Evolutionary conservation across 1,140 invertebrate genomes (phyloP), one percentile per base, ranked within the genome.

Genomic region (Bombus sibiricus): DNA sequence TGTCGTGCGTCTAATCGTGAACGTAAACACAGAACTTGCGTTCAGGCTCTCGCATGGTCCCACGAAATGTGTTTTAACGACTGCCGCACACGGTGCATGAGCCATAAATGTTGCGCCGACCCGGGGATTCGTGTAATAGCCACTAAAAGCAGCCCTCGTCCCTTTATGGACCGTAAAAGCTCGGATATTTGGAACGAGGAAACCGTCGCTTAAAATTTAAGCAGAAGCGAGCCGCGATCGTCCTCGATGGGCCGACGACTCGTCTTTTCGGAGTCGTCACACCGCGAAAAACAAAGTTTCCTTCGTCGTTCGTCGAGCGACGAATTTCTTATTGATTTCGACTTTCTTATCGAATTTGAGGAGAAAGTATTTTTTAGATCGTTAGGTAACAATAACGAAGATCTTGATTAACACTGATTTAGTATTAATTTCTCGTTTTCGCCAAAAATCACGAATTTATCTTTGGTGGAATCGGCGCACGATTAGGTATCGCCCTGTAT

Each of bases 131-230:
- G 87, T 89, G 90, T 91, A 91, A 91, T 89, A 91, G 90, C 90
- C 90, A 91, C 90, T 91, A 88, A 91, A 91, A 91, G 85, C 76
- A 83, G 89, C 86, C 79, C 92, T 88, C 89, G 85, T 82, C 85
- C 77, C 80, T 90, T 92, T 92, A 92, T 92, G 90, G 86, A 77
- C 86, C 91, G 75, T 92, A 91, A 91, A 91, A 86, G 47, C 69
- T 57, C 41, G 76, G 84, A 91, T 91, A 91, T 91, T 91, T 87
- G 89, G 90, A 90, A 90, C 73, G 86, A 37, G 83, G 66, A 83
- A 84, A 77, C 77, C 76, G 81, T 78, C 62, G 82, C 73, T 78
- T 88, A 41, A 78, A 83, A 89, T 68, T 89, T 83, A 80, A 89
- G 78, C 69, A 79, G 87, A 68, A 86, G 83, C 47, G 86, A 86